Base-by-base conservation (phyloP, 2,888 invertebrate genomes). In the Aspidapion aeneum region DNA sequence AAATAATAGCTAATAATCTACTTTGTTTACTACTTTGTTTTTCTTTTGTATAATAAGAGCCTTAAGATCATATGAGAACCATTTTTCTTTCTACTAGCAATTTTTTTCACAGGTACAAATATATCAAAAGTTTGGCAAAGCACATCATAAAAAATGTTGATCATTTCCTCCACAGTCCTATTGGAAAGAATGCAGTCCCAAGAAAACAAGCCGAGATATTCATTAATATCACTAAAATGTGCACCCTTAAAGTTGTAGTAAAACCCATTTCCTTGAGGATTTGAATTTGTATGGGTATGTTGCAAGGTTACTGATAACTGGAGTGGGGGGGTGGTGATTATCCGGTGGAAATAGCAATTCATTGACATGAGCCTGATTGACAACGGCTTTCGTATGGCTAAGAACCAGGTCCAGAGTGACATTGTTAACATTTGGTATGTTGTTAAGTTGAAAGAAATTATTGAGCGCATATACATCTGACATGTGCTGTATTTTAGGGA, bases 41-140 rank as follows among this genome's bases (percentile, higher is more conserved):
- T 52, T 52, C n/a, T 52, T 52, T 5, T 52, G 17, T 18, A 52
- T 52, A n/a, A n/a, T 52, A 52, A 52, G 52, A 9, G 52, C 52
- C 5, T 52, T 52, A 5, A 52, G 52, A n/a, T 52, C 19, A 5
- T 52, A n/a, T 52, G 52, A 52, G 18, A 52, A 19, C 19, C 52
- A 52, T 52, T 52, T 52, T 5, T 9, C 19, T 52, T 52, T 52
- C 52, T 19, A 52, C 52, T 52, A n/a, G 52, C 52, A 7, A 52
- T 52, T 19, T 52, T 52, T 52, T 52, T 52, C 5, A 52, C 17
- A 5, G 52, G 52, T 18, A 52, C 17, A 19, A 52, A 52, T 18
- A 52, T 52, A n/a, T n/a, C n/a, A 48, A 48, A 52, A 52, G 52
- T 52, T 52, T 52, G 3, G 12, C 12, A 35, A 3, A 35, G 12